Base-by-base conservation (phyloP, 2,113 vertebrate species). In the Chascanopsetta lugubris region DNA sequence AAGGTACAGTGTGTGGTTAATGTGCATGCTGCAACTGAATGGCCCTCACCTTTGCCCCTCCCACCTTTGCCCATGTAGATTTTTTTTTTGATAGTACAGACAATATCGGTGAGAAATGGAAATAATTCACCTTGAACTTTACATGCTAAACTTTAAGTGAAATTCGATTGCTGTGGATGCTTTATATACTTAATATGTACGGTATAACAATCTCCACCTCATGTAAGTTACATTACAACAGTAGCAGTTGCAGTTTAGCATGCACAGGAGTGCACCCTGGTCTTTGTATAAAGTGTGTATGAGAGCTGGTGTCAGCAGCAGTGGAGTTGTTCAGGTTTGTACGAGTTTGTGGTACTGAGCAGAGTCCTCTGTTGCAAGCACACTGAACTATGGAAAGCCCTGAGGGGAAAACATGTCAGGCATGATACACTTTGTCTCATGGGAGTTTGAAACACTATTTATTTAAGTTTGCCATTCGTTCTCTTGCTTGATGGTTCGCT, bases 361-460 rank as follows among this genome's bases (percentile, higher is more conserved):
- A 53, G 8, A n/a, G n/a, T n/a, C 20, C 50, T 32, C n/a, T 20
- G 21, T 11, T 22, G 12, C 4, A 12, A 15, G 18, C 6, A 38
- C 21, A 57, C 11, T 0, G 1, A 42, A 22, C 34, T 38, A 40
- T 6, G 17, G 22, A 18, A n/a, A 42, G 34, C 17, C 18, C 24
- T 0, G 6, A 42, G 36, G 36, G 17, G 24, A 20, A 18, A 27
- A 27, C 5, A 15, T 58, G 55, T 43, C 8, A 20, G 22, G 40
- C 24, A 26, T 1, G 15, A 10, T 18, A 42, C 26, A 58, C 17
- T 42, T 58, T 26, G 17, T 18, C 53, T 24, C 53, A 22, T 25
- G 32, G 17, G 53, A 38, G 21, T 25, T 40, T 56, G 53, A 38
- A 56, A 56, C 8, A 17, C 53, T 40, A n/a, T n/a, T n/a, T n/a